Conservation (phyloP, 2,888 invertebrate species). For the Marronus borbonicus region DNA sequence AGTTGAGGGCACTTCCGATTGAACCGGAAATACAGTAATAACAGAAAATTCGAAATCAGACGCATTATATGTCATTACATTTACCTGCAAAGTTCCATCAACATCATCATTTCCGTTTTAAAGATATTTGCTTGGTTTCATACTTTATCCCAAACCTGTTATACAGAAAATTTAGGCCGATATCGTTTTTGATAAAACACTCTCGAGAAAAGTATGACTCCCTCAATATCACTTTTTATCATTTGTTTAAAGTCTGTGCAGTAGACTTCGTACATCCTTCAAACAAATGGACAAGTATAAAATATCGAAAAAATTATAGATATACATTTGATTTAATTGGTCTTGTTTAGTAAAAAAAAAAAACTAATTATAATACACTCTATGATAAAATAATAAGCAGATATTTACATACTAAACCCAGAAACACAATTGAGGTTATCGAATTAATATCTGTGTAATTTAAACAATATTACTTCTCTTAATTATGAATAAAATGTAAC, state of each 20-base stretch:
- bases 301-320: neutral
- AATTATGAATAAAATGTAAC: constrained; percentile 3
- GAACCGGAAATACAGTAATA: too few species aligned
- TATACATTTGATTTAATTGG: constrained; percentile 10
- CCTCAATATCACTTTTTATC: neutral
- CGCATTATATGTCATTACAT: too few species aligned
- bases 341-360: neutral
- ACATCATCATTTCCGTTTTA: too few species aligned
- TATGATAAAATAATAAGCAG: constrained; percentile 2
- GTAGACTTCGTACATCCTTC: constrained; percentile 31
- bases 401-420: neutral
- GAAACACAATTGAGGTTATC: constrained; percentile 16
- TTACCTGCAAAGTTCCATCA: too few species aligned
- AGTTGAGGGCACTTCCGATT: too few species aligned
- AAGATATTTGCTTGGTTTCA: too few species aligned
- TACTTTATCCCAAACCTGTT: too few species aligned
- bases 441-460: neutral
- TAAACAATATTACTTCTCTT: neutral
- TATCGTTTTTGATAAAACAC: too few species aligned
- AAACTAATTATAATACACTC: neutral
- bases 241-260: constrained; percentile 1
- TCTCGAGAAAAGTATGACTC: too few species aligned
- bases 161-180: too few species aligned
- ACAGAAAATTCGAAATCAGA: too few species aligned
- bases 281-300: neutral